These are phyloP conservation scores for Sterna hirundo DNA, from an alignment of 2,113 vertebrate species.

Conservation along the genomic window DNA sequence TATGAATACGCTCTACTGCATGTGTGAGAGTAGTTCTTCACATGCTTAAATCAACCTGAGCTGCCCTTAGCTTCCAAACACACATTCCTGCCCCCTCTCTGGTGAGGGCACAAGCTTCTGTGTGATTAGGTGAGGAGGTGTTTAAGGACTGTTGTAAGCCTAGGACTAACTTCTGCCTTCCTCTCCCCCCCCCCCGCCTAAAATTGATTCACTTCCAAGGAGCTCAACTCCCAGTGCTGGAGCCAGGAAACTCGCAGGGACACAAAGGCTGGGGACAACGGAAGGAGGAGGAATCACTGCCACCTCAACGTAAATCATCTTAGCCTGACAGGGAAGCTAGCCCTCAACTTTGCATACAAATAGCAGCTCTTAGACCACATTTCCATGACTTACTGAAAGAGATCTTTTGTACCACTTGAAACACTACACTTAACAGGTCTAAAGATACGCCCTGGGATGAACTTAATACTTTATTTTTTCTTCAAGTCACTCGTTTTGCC, in stretches of 20 bases:
- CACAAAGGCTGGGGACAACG: neutral
- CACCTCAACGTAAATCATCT: neutral
- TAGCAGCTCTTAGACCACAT: neutral
- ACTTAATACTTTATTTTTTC: neutral
- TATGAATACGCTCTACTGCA: neutral
- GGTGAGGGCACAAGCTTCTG: neutral
- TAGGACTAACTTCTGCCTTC: neutral
- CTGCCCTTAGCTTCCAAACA: neutral
- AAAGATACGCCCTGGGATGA: neutral
- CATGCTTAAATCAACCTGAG: neutral
- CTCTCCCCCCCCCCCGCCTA: accelerated
- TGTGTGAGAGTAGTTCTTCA: neutral
- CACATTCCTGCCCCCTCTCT: neutral
- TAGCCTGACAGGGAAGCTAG: neutral
- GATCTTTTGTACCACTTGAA: slow-evolving; percentile 17
- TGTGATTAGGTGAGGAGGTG: neutral
- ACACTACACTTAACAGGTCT: neutral
- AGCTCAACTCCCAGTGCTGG: neutral
- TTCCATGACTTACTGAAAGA: neutral
- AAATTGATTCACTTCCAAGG: accelerated
- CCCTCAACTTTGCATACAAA: neutral
- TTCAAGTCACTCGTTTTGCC: neutral
- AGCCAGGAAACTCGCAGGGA: neutral
- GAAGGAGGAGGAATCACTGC: neutral
- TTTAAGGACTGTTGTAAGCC: neutral